Evolutionary conservation across 2,888 invertebrate genomes (phyloP), one percentile per base, ranked within the genome.

Genomic region (Ennomos erosarius): DNA sequence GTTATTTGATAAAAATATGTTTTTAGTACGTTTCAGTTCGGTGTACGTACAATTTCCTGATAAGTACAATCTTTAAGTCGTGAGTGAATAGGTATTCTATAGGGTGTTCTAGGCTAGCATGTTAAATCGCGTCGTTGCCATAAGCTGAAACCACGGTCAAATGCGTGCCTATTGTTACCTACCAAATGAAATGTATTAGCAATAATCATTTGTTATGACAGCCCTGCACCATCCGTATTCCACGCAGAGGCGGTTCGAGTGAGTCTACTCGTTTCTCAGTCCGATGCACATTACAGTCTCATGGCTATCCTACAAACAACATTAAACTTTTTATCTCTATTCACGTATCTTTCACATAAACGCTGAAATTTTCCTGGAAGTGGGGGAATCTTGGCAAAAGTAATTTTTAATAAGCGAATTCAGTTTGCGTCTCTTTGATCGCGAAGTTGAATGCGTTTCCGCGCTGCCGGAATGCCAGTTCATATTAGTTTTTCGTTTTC

Each of bases 301-400:
- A 65, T 70, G 64, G 69, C 71, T 70, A 71, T 77, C 73, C 74
- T 69, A 75, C 75, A 76, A 79, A 82, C 80, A 76, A 75, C 80
- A 76, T 81, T 76, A 74, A 76, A 81, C 72, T 81, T 81, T 80
- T 78, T 79, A 78, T 81, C 73, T 70, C 46, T 48, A 62, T 59
- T 51, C 63, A 55, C 64, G 59, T 62, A 55, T 62, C 55, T 62
- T 53, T 56, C 55, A 34, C 39, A 53, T 57, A 53, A 58, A 58
- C 47, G 48, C 44, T 49, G 11, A 53, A 47, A 53, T 39, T 47
- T 46, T 42, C 33, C 36, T 12, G 16, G 8, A 40, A 42, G 43
- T 35, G 39, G 40, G 38, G 36, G 38, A 33, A 43, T 34, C 51
- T 62, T 51, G 43, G 51, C 46, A 8, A 44, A 64, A 63, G 52